Evolutionary conservation across 2,113 vertebrate species (phyloP).

Genomic region (Anguilla rostrata): DNA sequence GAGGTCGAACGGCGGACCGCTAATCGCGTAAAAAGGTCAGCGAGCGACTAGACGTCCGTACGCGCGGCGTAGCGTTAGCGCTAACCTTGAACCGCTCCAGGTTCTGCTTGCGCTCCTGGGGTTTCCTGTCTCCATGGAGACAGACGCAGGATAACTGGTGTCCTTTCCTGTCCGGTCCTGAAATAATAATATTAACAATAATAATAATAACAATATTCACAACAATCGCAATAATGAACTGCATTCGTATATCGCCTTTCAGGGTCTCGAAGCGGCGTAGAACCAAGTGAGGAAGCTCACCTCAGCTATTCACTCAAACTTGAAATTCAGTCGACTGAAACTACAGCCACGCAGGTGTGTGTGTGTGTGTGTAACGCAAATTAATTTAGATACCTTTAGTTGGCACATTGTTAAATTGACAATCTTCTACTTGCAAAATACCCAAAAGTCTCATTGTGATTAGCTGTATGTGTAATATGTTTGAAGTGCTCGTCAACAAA

Average conservation of each 20-base stretch:
- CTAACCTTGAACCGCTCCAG: slow-evolving; percentile 94
- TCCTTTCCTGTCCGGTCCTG: slow-evolving; percentile 91
- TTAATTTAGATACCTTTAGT: too few relatives aligned
- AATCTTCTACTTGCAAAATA: too few relatives aligned
- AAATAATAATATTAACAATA: slow-evolving; percentile 15
- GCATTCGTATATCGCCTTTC: not conserved
- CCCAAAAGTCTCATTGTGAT: too few relatives aligned
- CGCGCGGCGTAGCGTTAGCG: not conserved
- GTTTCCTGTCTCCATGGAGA: slow-evolving; percentile 95
- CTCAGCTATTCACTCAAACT: too few relatives aligned
- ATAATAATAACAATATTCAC: not conserved
- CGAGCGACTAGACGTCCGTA: not conserved
- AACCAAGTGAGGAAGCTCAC: not conserved
- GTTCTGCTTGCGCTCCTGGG: slow-evolving; percentile 92
- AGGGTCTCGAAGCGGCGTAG: not conserved
- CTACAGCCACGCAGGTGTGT: too few relatives aligned
- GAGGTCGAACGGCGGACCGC: not conserved
- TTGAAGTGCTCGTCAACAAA: not conserved
- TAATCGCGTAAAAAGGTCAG: not conserved
- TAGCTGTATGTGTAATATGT: not conserved
- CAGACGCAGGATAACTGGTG: slow-evolving; percentile 96
- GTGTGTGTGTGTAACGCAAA: too few relatives aligned
- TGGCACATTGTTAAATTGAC: too few relatives aligned
- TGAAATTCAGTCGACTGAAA: too few relatives aligned
- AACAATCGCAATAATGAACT: not conserved